These are phyloP conservation scores for Drosophila multiciliata DNA, from an alignment of 2,888 invertebrate genomes.

Conservation along the genomic window DNA sequence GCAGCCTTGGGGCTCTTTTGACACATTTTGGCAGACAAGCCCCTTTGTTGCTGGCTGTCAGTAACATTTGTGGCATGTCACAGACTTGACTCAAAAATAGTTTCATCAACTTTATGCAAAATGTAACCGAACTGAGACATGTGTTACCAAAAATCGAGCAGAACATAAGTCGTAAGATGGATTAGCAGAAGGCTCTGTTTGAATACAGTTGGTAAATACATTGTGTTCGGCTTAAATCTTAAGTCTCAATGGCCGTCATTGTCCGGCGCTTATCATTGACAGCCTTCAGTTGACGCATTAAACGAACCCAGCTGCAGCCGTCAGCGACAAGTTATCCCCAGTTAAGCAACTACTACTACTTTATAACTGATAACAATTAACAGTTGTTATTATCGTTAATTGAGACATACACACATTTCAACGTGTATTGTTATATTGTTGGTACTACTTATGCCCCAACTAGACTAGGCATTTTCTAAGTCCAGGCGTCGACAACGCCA, in stretches of 20 bases:
- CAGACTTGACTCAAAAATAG: slow-evolving; percentile 48
- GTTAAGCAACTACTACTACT: slow-evolving; percentile 26
- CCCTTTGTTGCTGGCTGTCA: slow-evolving; percentile 75
- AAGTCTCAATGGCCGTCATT: slow-evolving; percentile 37
- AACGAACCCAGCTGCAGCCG: slow-evolving; percentile 31
- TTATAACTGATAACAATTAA: slow-evolving; percentile 64
- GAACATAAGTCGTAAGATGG: slow-evolving; percentile 3
- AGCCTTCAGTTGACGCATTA: slow-evolving; percentile 63
- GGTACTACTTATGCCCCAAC: slow-evolving; percentile 44
- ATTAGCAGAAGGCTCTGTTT: slow-evolving; percentile 11
- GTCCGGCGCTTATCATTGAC: slow-evolving; percentile 47
- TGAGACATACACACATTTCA: slow-evolving; percentile 53
- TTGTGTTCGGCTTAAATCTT: slow-evolving; percentile 15
- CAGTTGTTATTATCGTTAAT: slow-evolving; percentile 72
- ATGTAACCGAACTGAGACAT: slow-evolving; percentile 42
- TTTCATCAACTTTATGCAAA: slow-evolving; percentile 69
- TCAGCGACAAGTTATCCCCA: slow-evolving; percentile 42
- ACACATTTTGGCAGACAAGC: slow-evolving; percentile 45
- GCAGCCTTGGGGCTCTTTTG: slow-evolving; percentile 41
- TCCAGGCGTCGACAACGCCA: slow-evolving; percentile 46
- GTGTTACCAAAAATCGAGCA: slow-evolving; percentile 38
- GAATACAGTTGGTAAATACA: slow-evolving; percentile 1
- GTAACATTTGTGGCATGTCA: slow-evolving; percentile 60
- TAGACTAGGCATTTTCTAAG: slow-evolving; percentile 39
- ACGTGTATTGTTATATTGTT: slow-evolving; percentile 26